These are phyloP conservation scores for Alcedo quadribrachys DNA, from an alignment of 2,797 vertebrate species.

Conservation along the genomic window DNA sequence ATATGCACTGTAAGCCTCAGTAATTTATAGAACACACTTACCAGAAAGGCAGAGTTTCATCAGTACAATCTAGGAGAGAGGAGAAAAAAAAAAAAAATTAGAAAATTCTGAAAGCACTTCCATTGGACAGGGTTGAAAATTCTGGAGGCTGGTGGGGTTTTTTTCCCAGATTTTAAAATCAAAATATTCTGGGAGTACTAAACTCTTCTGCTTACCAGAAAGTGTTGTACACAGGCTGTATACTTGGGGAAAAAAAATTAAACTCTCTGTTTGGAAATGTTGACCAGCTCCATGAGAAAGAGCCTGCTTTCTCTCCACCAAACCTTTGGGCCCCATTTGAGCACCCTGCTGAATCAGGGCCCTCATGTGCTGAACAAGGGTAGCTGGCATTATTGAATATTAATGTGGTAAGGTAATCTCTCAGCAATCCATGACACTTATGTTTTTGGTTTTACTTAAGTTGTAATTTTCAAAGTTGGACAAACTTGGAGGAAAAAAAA, in stretches of 20 bases:
- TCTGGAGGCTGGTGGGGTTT: background rate
- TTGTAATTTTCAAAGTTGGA: slow-evolving; percentile 65
- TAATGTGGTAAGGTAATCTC: slow-evolving; percentile 63
- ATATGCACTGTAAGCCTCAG: background rate
- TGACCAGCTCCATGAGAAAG: background rate
- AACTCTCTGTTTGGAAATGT: background rate
- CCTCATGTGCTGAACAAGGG: background rate
- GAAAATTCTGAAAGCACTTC: background rate
- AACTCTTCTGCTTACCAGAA: background rate
- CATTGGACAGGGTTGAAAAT: background rate
- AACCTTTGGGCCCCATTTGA: background rate
- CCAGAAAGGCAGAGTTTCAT: background rate
- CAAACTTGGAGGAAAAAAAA: slow-evolving; percentile 2
- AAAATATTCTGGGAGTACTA: background rate
- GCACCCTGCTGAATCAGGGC: background rate
- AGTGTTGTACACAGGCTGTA: background rate
- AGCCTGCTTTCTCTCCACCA: background rate
- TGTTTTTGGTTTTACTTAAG: slow-evolving; percentile 65
- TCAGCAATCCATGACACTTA: slow-evolving; percentile 39
- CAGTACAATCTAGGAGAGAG: background rate
- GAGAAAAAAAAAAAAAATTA: background rate
- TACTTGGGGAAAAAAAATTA: background rate
- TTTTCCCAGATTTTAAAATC: background rate
- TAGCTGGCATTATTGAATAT: slow-evolving; percentile 41
- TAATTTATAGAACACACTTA: background rate